Percentiles rank a stretch among this genome's conserved stretches.
phyloP scores from a whole-genome alignment of 2,113 vertebrate species.

The Ceuthmochares aereus region DNA sequence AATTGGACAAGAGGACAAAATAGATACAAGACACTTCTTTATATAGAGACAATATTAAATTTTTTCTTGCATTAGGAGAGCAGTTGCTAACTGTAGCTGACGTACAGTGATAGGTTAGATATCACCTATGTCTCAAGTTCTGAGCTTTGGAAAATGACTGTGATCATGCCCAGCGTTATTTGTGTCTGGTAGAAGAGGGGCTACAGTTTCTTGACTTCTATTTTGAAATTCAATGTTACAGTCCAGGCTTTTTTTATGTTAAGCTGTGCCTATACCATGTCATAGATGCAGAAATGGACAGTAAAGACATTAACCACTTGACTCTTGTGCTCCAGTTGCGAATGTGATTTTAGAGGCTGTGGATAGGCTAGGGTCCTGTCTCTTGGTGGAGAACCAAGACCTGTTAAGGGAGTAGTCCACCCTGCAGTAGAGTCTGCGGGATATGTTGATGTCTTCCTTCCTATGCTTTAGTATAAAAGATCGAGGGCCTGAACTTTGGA shows the following conservation, averaged over 20 bases:
- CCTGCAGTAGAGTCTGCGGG: neutral
- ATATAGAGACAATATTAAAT: neutral
- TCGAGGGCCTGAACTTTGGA: neutral
- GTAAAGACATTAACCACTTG: neutral
- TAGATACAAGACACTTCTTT: neutral
- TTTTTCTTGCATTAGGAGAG: neutral
- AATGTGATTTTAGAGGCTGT: neutral
- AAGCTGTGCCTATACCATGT: neutral
- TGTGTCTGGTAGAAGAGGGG: neutral
- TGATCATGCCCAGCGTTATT: neutral
- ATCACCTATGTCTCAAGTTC: neutral
- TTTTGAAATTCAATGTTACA: neutral
- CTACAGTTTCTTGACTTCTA: neutral
- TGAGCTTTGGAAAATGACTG: neutral
- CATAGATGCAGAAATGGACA: neutral
- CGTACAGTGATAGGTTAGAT: neutral
- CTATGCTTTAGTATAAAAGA: neutral
- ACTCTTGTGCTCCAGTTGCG: accelerated
- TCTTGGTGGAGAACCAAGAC: neutral
- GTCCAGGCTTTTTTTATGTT: neutral
- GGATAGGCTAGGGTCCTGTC: neutral
- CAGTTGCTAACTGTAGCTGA: neutral
- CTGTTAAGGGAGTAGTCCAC: neutral
- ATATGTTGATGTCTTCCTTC: neutral
- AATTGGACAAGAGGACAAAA: neutral